These are phyloP conservation scores for Gyrodactylus bullatarudis DNA, from an alignment of 1,140 invertebrate species.

Conservation along the genomic window DNA sequence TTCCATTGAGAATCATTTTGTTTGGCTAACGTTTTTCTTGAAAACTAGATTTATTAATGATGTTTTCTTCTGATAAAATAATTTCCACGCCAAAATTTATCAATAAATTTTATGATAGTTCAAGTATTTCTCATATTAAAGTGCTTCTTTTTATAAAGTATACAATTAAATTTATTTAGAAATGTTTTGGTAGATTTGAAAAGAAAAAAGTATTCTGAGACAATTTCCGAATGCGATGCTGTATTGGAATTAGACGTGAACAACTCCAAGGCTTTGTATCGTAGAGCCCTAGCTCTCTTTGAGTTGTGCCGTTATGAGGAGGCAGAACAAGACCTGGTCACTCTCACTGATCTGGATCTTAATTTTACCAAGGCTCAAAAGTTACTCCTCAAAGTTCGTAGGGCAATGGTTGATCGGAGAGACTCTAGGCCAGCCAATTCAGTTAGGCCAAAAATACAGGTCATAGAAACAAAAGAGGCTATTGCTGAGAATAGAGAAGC, in stretches of 20 bases:
- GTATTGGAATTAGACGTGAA: neutral
- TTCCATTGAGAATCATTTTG: no score
- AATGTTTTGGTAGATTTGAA: neutral
- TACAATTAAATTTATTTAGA: no score
- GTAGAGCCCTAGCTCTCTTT: neutral
- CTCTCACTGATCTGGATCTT: neutral
- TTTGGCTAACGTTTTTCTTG: no score
- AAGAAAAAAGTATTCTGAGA: neutral
- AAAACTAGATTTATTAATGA: no score
- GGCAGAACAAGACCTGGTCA: neutral
- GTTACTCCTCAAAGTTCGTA: neutral
- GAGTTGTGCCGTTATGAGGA: neutral
- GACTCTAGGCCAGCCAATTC: neutral
- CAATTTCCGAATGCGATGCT: neutral
- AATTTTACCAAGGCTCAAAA: neutral
- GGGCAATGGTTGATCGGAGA: neutral
- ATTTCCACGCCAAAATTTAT: no score
- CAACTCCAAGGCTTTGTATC: neutral
- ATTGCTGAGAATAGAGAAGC: no score
- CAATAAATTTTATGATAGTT: no score
- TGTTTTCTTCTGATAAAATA: no score
- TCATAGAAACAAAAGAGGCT: neutral
- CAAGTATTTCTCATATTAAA: no score
- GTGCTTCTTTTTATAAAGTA: no score
- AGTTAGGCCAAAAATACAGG: neutral